Evolutionary conservation across 2,888 invertebrate species (phyloP), one percentile per base, ranked within the genome.

Genomic region (Sceliomorpha sp.): DNA sequence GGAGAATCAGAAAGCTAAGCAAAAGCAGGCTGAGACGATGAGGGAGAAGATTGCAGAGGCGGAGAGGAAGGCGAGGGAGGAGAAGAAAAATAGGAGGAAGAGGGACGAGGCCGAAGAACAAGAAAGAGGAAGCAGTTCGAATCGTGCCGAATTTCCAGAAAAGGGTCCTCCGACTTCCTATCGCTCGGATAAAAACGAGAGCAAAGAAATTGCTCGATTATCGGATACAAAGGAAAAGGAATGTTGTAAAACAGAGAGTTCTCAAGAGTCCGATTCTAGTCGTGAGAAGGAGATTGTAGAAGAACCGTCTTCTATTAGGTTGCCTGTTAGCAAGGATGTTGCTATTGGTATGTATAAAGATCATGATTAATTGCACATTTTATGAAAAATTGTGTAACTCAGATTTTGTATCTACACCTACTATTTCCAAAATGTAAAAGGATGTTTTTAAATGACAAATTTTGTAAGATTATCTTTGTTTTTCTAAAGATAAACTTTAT

Each of bases 21-120:
- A 92, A 78, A 92, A 92, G 72, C 93, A 95, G 85, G 92, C 94
- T 50, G 93, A 94, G 82, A 91, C 93, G 1, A 91, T 97, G 86
- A 91, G 93, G 77, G 92, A 93, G 82, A 95, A 96, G 0, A 90
- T 97, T 77, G 91, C 92, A 75, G 92, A 93, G 29, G 96, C 96
- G 0, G 94, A 94, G 75, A 90, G 89, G 53, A 84, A 89, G 60
- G 95, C 95, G 0, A 92, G 91, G 75, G 89, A 91, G 73, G 93
- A 93, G 56, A 93, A 92, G 79, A 80, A 53, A 10, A 73, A 69
- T 10, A 76, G 79, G 13, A 80, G 72, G 53, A 82, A 77, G 29
- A 76, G 72, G 42, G 80, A 76, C 4, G 70, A 72, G 42, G 80
- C 76, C 4, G 70, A 72, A 6, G 48, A 15, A 1, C 69, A 70